A percentile compares a stretch with the other conserved stretches of the same genome.
Evolutionary conservation across 2,113 vertebrate genomes (phyloP).

Genomic region (Dasypus novemcinctus): DNA sequence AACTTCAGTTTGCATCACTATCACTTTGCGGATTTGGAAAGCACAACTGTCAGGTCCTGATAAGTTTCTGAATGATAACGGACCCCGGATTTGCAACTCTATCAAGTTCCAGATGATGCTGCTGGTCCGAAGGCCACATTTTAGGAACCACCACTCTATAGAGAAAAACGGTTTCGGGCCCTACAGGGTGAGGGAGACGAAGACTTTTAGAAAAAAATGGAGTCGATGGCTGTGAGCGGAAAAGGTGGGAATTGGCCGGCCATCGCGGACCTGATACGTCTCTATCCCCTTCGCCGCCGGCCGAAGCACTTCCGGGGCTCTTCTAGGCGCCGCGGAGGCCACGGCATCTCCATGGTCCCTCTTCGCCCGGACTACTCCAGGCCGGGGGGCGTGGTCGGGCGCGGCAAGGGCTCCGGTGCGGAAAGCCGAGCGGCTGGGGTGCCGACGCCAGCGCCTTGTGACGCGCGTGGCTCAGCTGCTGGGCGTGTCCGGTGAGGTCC

Average conservation of each 20-base stretch:
- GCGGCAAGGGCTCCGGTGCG: neutral
- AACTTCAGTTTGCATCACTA: neutral
- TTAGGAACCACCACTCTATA: neutral
- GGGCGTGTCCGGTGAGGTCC: too few relatives aligned
- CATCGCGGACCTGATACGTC: rapidly evolving
- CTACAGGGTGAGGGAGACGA: rapidly evolving
- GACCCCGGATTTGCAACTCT: neutral
- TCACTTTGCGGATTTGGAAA: too few relatives aligned
- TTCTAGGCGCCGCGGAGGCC: neutral
- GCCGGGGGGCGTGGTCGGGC: neutral
- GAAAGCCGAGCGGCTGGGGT: constrained; percentile 22
- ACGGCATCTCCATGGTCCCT: too few relatives aligned
- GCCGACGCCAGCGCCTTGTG: neutral
- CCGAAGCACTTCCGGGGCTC: neutral
- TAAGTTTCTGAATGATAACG: too few relatives aligned
- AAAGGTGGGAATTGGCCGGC: rapidly evolving
- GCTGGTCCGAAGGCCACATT: neutral
- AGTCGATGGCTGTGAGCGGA: rapidly evolving
- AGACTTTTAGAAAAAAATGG: rapidly evolving
- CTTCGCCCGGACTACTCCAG: too few relatives aligned
- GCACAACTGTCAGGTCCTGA: too few relatives aligned
- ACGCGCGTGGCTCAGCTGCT: rapidly evolving
- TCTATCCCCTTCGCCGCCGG: rapidly evolving
- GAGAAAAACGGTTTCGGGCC: neutral
- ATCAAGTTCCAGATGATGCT: neutral